Percentiles rank a stretch among this genome's conserved stretches.
Evolutionary conservation across 2,888 invertebrate species (phyloP).

Genomic region (Oligia strigilis): DNA sequence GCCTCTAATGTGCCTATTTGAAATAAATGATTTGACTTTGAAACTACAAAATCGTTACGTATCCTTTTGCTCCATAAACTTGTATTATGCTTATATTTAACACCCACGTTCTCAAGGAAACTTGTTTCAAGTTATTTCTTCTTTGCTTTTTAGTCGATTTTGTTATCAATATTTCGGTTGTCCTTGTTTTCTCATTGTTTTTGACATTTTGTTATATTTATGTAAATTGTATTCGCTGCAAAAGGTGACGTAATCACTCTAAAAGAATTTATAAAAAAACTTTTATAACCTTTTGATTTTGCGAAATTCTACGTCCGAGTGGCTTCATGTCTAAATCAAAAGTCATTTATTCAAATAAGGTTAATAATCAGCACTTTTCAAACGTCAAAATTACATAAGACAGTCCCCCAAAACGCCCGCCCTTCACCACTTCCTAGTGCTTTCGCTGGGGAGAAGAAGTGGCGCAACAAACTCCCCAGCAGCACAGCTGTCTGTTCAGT

Average conservation of each 20-base stretch:
- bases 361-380: not conserved
- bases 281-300: no score
- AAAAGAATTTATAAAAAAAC: no score
- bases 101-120: constrained; percentile 9
- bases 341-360: no score
- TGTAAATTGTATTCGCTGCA: constrained; percentile 39
- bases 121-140: not conserved
- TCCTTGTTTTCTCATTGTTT: constrained; percentile 40
- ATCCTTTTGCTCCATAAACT: no score
- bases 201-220: constrained; percentile 54
- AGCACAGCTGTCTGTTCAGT: not conserved
- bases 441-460: not conserved
- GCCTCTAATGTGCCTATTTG: no score
- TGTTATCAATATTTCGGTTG: constrained; percentile 21
- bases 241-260: constrained; percentile 25
- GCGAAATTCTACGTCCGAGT: not conserved
- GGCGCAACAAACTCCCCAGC: not conserved
- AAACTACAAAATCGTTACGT: no score
- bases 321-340: no score
- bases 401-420: not conserved
- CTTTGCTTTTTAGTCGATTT: constrained; percentile 20
- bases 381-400: not conserved
- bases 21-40: no score
- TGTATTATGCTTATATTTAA: not conserved
- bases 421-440: not conserved